Evolutionary conservation across 2,797 vertebrate genomes (phyloP), one percentile per base, ranked within the genome.

Genomic region (Helicolenus hilgendorfi): DNA sequence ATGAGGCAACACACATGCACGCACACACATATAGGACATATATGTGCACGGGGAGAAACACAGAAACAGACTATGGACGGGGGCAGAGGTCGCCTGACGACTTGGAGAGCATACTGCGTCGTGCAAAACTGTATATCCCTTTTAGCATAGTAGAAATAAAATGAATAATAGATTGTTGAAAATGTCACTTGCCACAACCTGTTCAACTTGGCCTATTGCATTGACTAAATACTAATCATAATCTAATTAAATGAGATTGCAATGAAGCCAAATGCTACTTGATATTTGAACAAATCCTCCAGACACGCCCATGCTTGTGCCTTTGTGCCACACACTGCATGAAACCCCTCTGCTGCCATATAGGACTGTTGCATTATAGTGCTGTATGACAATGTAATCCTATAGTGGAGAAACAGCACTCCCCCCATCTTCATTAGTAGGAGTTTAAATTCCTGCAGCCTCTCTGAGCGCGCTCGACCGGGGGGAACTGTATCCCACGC

Each of bases 401-500:
- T 96, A 96, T 96, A 93, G 91, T 80, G 69, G 85, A 80, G 84
- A 78, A 88, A 86, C 89, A 92, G 89, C 95, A 89, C 92, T 84
- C 83, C 78, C 77, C 83, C 81, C 81, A 91, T 91, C 95, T 89
- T 97, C 95, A 97, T 97, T 95, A 97, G 94, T 29, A 85, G 86
- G 90, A 96, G 95, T 94, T 95, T 95, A 92, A 95, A 96, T 96
- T 94, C 95, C 92, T 94, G 89, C 87, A 93, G 91, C 93, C 94
- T 97, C 94, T 95, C 93, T 94, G 90, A 94, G 92, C 89, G 53
- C 2, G 36, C 85, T 83, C 26, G 7, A 72, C 89, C 71, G 29
- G 79, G 90, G 97, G 97, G 97, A 98, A 98, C 96, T 89, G 94
- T 97, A 98, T 97, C 97, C 98, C 93, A 93, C 45, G 92, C 96